Evolutionary conservation across 2,888 invertebrate species (phyloP).

Genomic region (Marronus borbonicus): DNA sequence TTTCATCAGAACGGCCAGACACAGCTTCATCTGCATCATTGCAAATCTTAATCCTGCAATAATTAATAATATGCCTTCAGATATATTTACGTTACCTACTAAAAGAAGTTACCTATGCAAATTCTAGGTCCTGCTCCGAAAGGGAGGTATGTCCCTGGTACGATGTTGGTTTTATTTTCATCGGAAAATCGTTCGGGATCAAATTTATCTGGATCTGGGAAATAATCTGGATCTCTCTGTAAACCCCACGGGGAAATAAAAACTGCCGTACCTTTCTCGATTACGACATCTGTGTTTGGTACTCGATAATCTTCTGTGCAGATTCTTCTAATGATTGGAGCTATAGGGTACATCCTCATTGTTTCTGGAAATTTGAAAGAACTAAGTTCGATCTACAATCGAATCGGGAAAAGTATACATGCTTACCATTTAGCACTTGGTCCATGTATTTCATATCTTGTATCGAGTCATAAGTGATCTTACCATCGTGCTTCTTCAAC

Average conservation of each 20-base stretch:
- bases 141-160: slow-evolving; percentile 59
- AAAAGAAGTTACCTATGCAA: slow-evolving; percentile 59
- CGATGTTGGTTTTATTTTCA: slow-evolving; percentile 55
- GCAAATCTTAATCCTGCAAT: slow-evolving; percentile 56
- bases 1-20: slow-evolving; percentile 49
- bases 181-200: slow-evolving; percentile 61
- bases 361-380: slow-evolving; percentile 61
- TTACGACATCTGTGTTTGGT: slow-evolving; percentile 61
- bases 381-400: background rate
- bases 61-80: background rate
- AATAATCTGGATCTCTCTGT: slow-evolving; percentile 62
- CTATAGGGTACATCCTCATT: slow-evolving; percentile 65
- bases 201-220: slow-evolving; percentile 61
- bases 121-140: slow-evolving; percentile 62
- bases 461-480: slow-evolving; percentile 67
- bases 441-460: slow-evolving; percentile 71
- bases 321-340: slow-evolving; percentile 56
- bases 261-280: slow-evolving; percentile 64
- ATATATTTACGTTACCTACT: background rate
- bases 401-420: background rate
- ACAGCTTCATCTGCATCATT: slow-evolving; percentile 55
- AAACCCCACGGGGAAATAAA: slow-evolving; percentile 60
- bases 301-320: slow-evolving; percentile 59
- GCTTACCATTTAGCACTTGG: slow-evolving; percentile 54
- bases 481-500: slow-evolving; percentile 62